Percentiles rank a stretch among this genome's conserved stretches.
Evolutionary conservation across 2,113 vertebrate species (phyloP).

Genomic region (Daboia siamensis): DNA sequence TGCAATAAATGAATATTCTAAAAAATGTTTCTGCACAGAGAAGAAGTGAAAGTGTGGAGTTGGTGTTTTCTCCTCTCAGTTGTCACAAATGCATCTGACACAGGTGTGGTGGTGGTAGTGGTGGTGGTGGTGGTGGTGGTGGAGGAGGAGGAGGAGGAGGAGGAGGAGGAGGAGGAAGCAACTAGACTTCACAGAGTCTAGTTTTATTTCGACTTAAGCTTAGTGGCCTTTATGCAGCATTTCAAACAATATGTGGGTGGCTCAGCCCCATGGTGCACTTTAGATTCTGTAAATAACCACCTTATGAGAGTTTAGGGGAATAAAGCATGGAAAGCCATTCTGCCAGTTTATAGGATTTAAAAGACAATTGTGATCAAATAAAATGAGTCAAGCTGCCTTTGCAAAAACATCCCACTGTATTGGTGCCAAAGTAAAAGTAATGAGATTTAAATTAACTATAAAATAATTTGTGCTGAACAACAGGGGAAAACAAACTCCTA

Average conservation of each 20-base stretch:
- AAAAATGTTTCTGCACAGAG: not conserved
- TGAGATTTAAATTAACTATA: constrained; percentile 41
- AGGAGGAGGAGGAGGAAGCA: not conserved
- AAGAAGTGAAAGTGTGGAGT: not conserved
- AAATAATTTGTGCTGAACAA: constrained; percentile 38
- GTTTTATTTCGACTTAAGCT: not conserved
- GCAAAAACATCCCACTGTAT: not conserved
- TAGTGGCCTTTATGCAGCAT: not conserved
- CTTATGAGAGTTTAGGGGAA: not conserved
- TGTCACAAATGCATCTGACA: not conserved
- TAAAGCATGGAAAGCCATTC: not conserved
- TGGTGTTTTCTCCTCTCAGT: not conserved
- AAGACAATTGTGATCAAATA: constrained; percentile 9
- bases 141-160: no score
- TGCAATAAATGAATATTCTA: not conserved
- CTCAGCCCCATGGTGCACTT: not conserved
- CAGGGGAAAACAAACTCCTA: constrained; percentile 25
- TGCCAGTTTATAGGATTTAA: not conserved
- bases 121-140: no score
- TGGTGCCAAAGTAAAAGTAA: not conserved
- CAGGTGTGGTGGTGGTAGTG: not conserved
- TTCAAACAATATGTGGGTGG: not conserved
- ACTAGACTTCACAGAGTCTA: not conserved
- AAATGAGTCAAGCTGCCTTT: constrained; percentile 14
- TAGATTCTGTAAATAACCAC: not conserved